A percentile compares a stretch with the other conserved stretches of the same genome.
Conservation (phyloP, 2,797 vertebrate genomes). For the Sebastes minor region DNA sequence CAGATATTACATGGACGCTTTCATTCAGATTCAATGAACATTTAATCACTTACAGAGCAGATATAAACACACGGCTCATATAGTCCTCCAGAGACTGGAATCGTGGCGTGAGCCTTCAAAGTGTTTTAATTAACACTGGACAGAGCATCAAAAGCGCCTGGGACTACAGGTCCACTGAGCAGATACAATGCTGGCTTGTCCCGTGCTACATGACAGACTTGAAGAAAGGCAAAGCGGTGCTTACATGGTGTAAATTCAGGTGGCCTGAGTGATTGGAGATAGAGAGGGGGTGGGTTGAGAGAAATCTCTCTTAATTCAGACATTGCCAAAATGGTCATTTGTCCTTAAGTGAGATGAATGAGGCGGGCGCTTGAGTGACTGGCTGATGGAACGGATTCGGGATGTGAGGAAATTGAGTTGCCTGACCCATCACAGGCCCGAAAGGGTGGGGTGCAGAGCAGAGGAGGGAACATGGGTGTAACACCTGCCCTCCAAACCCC, state of each 20-base stretch:
- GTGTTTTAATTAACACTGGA: slow-evolving; percentile 34
- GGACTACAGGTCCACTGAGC: slow-evolving; percentile 23
- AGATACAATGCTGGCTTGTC: slow-evolving; percentile 52
- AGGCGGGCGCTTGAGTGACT: slow-evolving; percentile 74
- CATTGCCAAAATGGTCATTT: slow-evolving; percentile 80
- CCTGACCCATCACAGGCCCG: slow-evolving; percentile 65
- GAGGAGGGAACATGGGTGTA: slow-evolving; percentile 28
- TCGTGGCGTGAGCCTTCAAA: slow-evolving; percentile 3
- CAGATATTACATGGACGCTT: slow-evolving; percentile 40
- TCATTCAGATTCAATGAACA: slow-evolving; percentile 60
- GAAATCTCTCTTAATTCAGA: slow-evolving; percentile 81
- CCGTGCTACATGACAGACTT: slow-evolving; percentile 36
- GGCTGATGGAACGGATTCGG: slow-evolving; percentile 73
- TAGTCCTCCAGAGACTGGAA: slow-evolving; percentile 14
- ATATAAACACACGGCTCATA: slow-evolving; percentile 45
- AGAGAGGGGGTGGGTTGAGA: slow-evolving; percentile 31
- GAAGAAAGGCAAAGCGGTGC: slow-evolving; percentile 38
- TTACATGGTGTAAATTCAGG: slow-evolving; percentile 53
- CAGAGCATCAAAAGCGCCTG: not conserved
- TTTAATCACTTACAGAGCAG: slow-evolving; percentile 59
- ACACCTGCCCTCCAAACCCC: slow-evolving; percentile 31
- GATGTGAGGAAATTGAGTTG: slow-evolving; percentile 78
- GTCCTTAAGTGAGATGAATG: slow-evolving; percentile 85
- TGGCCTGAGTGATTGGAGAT: slow-evolving; percentile 44
- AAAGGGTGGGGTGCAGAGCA: slow-evolving; percentile 38